Evolutionary conservation across 1,140 invertebrate genomes (phyloP).

Genomic region (Heliconius melpomene): DNA sequence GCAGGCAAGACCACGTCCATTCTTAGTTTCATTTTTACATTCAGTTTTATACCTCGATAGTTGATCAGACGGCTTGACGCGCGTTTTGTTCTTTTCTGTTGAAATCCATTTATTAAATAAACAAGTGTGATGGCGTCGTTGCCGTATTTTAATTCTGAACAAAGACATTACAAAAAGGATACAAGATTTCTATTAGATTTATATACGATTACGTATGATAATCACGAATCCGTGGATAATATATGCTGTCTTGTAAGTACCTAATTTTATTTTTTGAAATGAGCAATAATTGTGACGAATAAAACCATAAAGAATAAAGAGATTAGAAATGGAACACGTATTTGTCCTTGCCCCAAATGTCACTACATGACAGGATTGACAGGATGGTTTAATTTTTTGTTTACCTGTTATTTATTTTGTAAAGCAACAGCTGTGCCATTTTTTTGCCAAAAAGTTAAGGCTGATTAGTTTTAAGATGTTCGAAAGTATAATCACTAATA

Average conservation of each 20-base stretch:
- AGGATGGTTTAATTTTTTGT: conserved; percentile 48
- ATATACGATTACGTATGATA: conserved; percentile 92
- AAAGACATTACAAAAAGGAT: conserved; percentile 92
- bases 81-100: conserved; percentile 35
- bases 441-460: conserved; percentile 74
- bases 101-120: conserved; percentile 22
- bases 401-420: conserved; percentile 41
- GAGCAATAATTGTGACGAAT: conserved; percentile 12
- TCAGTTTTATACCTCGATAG: conserved; percentile 40
- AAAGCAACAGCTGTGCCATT: conserved; percentile 51
- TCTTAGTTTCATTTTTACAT: conserved; percentile 30
- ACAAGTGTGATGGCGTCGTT: conserved; percentile 71
- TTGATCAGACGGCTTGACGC: conserved; percentile 41
- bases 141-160: conserved; percentile 78
- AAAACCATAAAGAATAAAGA: conserved; percentile 48
- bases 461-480: conserved; percentile 76
- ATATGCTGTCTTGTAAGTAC: conserved; percentile 77
- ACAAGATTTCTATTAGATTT: conserved; percentile 90
- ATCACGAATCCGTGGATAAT: conserved; percentile 86
- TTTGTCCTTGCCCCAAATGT: conserved; percentile 78
- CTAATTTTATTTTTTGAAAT: conserved; percentile 32
- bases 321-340: conserved; percentile 57
- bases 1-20: conserved; percentile 31
- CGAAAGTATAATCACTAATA: conserved; percentile 68
- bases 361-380: conserved; percentile 65